Percentiles rank a stretch among this genome's conserved stretches.
Conservation (phyloP, 2,888 invertebrate species). For the Brachypterus glaber region DNA sequence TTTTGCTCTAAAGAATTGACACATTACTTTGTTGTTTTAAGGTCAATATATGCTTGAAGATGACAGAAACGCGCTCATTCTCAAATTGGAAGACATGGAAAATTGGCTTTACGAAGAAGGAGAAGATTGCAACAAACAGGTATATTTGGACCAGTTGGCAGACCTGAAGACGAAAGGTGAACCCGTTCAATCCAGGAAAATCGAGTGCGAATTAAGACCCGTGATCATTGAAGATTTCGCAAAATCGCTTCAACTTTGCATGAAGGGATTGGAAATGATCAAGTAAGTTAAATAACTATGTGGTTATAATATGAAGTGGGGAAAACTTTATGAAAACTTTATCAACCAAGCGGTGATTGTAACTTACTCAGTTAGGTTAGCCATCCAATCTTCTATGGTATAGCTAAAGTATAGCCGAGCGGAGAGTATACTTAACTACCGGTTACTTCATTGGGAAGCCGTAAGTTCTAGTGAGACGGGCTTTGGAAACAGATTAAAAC, state of each 20-base stretch:
- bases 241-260: slow-evolving; percentile 65
- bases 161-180: slow-evolving; percentile 70
- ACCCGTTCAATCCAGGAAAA: slow-evolving; percentile 74
- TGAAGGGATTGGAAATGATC: slow-evolving; percentile 67
- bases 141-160: slow-evolving; percentile 54
- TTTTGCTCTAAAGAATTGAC: too few species aligned
- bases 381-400: too few species aligned
- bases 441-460: too few species aligned
- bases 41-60: slow-evolving; percentile 62
- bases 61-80: slow-evolving; percentile 54
- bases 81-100: slow-evolving; percentile 74
- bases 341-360: too few species aligned
- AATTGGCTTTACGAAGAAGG: slow-evolving; percentile 97
- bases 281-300: slow-evolving; percentile 37
- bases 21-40: too few species aligned
- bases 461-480: too few species aligned
- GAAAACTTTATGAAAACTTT: too few species aligned
- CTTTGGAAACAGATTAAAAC: too few species aligned
- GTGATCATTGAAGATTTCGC: slow-evolving; percentile 73
- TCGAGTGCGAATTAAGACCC: slow-evolving; percentile 74
- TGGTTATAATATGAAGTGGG: too few species aligned
- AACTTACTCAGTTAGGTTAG: too few species aligned
- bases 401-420: too few species aligned
- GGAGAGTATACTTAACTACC: too few species aligned
- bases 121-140: slow-evolving; percentile 75